These are phyloP conservation scores for Drosophila nigritarsus DNA, from an alignment of 2,888 invertebrate genomes.

Conservation along the genomic window DNA sequence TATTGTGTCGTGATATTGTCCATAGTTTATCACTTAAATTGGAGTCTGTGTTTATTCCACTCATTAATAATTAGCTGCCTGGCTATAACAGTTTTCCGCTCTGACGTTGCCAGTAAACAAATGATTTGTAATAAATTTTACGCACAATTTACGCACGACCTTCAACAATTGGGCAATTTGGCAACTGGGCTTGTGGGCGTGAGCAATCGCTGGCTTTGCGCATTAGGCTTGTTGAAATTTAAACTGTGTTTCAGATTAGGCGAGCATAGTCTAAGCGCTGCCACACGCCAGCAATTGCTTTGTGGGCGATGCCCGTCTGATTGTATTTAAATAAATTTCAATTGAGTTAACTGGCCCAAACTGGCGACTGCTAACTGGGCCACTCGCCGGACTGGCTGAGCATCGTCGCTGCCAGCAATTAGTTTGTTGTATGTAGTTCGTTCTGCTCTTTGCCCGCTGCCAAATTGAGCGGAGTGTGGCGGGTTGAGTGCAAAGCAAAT, in stretches of 20 bases:
- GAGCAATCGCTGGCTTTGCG: slow-evolving; percentile 22
- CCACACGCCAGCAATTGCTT: slow-evolving; percentile 34
- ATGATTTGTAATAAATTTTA: slow-evolving; percentile 32
- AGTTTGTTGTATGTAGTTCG: slow-evolving; percentile 49
- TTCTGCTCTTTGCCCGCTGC: slow-evolving; percentile 33
- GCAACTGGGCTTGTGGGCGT: slow-evolving; percentile 12
- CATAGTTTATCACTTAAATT: not conserved
- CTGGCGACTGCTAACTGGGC: slow-evolving; percentile 45
- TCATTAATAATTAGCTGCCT: not conserved
- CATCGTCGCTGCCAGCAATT: slow-evolving; percentile 44
- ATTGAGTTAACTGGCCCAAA: slow-evolving; percentile 64
- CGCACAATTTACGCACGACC: slow-evolving; percentile 37
- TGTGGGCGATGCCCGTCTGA: slow-evolving; percentile 62
- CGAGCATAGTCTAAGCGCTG: slow-evolving; percentile 7
- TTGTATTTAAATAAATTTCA: slow-evolving; percentile 79
- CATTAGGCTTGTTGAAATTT: slow-evolving; percentile 32
- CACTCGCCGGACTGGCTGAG: slow-evolving; percentile 24
- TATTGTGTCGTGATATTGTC: too few relatives aligned
- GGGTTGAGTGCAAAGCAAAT: slow-evolving; percentile 17
- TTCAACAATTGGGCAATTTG: not conserved
- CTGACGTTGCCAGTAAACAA: slow-evolving; percentile 1
- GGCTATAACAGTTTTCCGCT: slow-evolving; percentile 1
- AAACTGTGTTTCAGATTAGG: slow-evolving; percentile 26
- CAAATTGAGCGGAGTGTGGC: slow-evolving; percentile 47
- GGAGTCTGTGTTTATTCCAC: not conserved